Evolutionary conservation across 2,888 invertebrate genomes (phyloP).

Genomic region (Caenorhabditis parvicauda): DNA sequence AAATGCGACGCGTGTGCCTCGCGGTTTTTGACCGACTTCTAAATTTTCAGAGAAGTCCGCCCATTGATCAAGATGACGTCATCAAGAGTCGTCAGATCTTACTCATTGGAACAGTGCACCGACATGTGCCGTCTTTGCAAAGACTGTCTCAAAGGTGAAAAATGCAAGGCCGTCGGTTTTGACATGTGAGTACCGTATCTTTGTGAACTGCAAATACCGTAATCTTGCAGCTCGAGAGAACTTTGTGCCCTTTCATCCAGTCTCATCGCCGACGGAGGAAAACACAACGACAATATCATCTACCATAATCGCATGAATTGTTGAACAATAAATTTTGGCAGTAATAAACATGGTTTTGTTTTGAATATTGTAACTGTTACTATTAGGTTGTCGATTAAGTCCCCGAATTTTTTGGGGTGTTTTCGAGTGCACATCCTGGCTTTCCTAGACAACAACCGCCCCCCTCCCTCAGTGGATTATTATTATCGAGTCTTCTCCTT

Average conservation of each 20-base stretch:
- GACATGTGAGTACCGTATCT: conserved; percentile 27
- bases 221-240: conserved; percentile 29
- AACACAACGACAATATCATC: conserved; percentile 25
- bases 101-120: conserved; percentile 46
- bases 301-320: conserved; percentile 38
- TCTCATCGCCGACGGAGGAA: conserved; percentile 30
- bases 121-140: conserved; percentile 46
- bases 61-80: conserved; percentile 31
- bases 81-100: conserved; percentile 36
- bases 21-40: too few relatives aligned
- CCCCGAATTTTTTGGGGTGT: too few relatives aligned
- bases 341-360: too few relatives aligned
- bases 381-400: too few relatives aligned
- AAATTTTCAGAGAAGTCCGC: conserved; percentile 36
- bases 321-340: too few relatives aligned
- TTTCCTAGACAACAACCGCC: too few relatives aligned
- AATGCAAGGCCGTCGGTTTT: conserved; percentile 40
- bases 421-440: too few relatives aligned
- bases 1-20: too few relatives aligned
- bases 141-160: conserved; percentile 33
- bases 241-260: conserved; percentile 32
- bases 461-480: too few relatives aligned
- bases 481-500: too few relatives aligned
- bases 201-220: neutral
- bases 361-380: neutral